Evolutionary conservation across 2,888 invertebrate genomes (phyloP).

Genomic region (Yponomeuta cagnagella): DNA sequence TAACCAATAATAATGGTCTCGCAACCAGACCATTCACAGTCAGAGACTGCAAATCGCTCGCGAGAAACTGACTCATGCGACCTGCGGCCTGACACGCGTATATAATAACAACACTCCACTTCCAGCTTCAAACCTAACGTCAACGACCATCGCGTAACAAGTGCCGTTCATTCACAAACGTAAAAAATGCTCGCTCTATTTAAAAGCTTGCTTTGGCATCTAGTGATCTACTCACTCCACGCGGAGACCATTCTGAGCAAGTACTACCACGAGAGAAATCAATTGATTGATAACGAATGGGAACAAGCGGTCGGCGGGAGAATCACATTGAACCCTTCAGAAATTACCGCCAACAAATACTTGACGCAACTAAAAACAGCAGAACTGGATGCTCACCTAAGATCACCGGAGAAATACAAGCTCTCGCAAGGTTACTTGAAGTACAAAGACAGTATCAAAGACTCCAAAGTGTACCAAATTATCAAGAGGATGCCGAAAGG

Average conservation of each 20-base stretch:
- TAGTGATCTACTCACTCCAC: constrained; percentile 25
- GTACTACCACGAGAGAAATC: constrained; percentile 34
- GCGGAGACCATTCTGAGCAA: constrained; percentile 32
- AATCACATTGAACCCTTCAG: constrained; percentile 58
- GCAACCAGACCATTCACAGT: background rate
- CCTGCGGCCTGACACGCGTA: constrained; percentile 2
- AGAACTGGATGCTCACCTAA: constrained; percentile 68
- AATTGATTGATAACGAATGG: constrained; percentile 56
- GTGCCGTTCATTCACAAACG: constrained; percentile 17
- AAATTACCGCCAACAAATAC: constrained; percentile 69
- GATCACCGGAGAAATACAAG: constrained; percentile 70
- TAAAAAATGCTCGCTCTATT: constrained; percentile 25
- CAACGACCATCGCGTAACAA: constrained; percentile 5
- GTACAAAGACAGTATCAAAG: constrained; percentile 73
- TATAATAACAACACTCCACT: constrained; percentile 4
- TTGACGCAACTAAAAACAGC: constrained; percentile 73
- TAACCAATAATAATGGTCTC: background rate
- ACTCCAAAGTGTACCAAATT: constrained; percentile 80
- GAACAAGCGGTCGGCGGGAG: constrained; percentile 65
- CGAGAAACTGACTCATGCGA: background rate
- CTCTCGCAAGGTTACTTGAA: constrained; percentile 80
- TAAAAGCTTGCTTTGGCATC: constrained; percentile 26
- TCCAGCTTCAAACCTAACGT: constrained; percentile 3
- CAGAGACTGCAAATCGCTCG: background rate
- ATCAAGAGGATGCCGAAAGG: constrained; percentile 85